Percentiles rank a stretch among this genome's conserved stretches.
Evolutionary conservation across 1,140 invertebrate genomes (phyloP).

Genomic region (Reticulitermes speratus): DNA sequence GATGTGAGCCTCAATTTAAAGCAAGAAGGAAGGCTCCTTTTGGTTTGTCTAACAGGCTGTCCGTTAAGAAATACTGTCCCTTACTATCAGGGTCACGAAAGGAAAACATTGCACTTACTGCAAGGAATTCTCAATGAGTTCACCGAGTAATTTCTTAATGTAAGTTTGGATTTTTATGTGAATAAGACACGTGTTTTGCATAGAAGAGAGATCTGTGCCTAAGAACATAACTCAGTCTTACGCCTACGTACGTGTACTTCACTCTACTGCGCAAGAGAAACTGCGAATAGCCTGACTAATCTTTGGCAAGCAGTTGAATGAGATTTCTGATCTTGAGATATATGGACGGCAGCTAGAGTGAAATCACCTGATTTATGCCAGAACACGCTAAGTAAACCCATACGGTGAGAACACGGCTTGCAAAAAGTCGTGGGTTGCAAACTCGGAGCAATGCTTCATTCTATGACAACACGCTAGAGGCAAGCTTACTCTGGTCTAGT

Average conservation of each 20-base stretch:
- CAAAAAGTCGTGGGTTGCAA: background rate
- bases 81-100: background rate
- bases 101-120: background rate
- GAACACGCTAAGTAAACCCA: background rate
- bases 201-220: background rate
- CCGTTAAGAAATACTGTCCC: background rate
- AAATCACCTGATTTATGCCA: background rate
- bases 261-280: background rate
- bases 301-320: background rate
- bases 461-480: background rate
- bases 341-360: background rate
- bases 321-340: background rate
- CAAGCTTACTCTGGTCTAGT: background rate
- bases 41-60: background rate
- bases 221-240: background rate
- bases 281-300: background rate
- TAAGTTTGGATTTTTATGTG: background rate
- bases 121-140: background rate
- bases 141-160: background rate
- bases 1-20: background rate
- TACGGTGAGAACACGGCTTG: background rate
- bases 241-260: background rate
- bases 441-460: background rate
- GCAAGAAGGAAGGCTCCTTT: background rate
- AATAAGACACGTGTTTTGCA: background rate